Evolutionary conservation across 2,797 vertebrate genomes (phyloP).

Genomic region (Phaenicophaeus curvirostris): DNA sequence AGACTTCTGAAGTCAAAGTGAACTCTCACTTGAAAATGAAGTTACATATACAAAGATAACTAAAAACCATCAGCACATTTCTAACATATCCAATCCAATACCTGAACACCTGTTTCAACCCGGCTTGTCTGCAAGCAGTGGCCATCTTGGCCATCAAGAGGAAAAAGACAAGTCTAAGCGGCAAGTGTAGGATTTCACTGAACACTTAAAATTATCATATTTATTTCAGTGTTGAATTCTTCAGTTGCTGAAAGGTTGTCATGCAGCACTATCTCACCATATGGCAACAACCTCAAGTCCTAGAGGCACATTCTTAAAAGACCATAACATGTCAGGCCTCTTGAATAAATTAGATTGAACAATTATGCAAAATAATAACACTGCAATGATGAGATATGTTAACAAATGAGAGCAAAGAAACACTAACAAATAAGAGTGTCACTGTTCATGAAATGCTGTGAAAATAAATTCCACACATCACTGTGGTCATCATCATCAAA

Average conservation of each 20-base stretch:
- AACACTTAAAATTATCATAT: background rate
- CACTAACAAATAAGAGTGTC: constrained; percentile 29
- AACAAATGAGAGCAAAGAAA: constrained; percentile 40
- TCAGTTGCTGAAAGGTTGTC: constrained; percentile 63
- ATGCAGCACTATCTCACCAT: constrained; percentile 53
- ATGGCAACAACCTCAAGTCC: constrained; percentile 65
- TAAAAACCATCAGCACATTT: background rate
- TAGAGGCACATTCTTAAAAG: constrained; percentile 64
- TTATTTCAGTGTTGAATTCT: constrained; percentile 47
- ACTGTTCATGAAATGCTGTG: constrained; percentile 16
- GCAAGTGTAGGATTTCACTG: background rate
- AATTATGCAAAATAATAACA: constrained; percentile 64
- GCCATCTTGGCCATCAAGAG: background rate
- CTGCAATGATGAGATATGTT: constrained; percentile 41
- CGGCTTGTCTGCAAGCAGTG: background rate
- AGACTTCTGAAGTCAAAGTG: background rate
- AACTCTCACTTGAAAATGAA: background rate
- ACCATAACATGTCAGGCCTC: constrained; percentile 60
- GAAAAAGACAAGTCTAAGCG: background rate
- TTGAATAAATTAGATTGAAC: constrained; percentile 63
- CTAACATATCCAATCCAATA: background rate
- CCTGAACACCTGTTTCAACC: background rate
- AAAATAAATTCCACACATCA: constrained; percentile 57
- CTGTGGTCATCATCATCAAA: constrained; percentile 42
- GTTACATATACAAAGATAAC: background rate